Evolutionary conservation across 2,888 invertebrate species (phyloP), one percentile per base, ranked within the genome.

Genomic region (Cloeon dipterum): DNA sequence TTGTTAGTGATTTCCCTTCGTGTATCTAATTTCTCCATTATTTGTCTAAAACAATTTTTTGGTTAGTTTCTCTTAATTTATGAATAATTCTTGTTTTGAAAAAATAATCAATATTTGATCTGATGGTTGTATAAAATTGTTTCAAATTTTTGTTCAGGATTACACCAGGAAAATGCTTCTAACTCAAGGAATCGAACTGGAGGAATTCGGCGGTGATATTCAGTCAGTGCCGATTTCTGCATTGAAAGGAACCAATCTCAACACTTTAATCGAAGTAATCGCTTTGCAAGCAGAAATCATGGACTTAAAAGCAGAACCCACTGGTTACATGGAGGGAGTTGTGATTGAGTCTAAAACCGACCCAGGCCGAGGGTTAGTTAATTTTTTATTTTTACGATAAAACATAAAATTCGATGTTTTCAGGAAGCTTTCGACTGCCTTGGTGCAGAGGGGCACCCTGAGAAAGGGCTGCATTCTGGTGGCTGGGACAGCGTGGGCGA

Each of bases 151-250:
- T n/a, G n/a, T n/a, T n/a, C n/a, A n/a, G n/a, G n/a, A n/a, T n/a
- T n/a, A n/a, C n/a, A n/a, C n/a, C n/a, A n/a, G n/a, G n/a, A 62
- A 62, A 18, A 74, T 75, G 54, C 61, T 98, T 11, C 57, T 81
- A 1, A 66, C 74, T 47, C 67, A 78, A 51, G 88, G 83, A 5
- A 61, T 98, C 8, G 63, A 76, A 19, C 68, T 85, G 32, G 96
- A 98, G 56, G 77, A 76, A 13, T 55, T 74, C 37, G 94, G 94
- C 1, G 96, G 98, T 1, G 91, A 94, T 42, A 66, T 86, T 2
- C 94, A 93, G 57, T 73, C 77, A 3, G 73, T 99, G 37, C 74
- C 78, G 1, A 74, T 98, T 41, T 96, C 96, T 0, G 98, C 98
- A 0, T 59, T 91, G 1, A 76, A 82, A 56, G 72, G 73, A 39